A percentile compares a stretch with the other conserved stretches of the same genome.
Conservation (phyloP, 2,888 invertebrate genomes). For the Drosophila picticornis region DNA sequence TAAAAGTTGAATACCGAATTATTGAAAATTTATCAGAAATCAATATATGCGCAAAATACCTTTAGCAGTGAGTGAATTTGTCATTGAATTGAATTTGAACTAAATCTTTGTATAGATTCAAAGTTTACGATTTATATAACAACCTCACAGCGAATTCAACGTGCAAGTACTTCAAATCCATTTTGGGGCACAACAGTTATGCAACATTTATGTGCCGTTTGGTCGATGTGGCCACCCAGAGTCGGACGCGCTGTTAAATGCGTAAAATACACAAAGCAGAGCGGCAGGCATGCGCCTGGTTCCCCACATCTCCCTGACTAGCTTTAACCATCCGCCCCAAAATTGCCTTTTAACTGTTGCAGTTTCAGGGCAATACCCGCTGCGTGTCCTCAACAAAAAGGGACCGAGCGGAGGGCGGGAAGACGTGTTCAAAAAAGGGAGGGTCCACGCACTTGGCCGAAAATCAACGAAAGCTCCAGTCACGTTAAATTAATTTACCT, state of each 20-base stretch:
- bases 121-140: slow-evolving; percentile 24
- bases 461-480: slow-evolving; percentile 78
- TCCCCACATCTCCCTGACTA: background rate
- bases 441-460: slow-evolving; percentile 63
- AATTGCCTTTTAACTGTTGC: slow-evolving; percentile 30
- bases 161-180: slow-evolving; percentile 30
- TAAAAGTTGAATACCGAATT: background rate
- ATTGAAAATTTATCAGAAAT: background rate
- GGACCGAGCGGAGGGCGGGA: slow-evolving; percentile 3
- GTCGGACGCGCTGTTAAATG: slow-evolving; percentile 60
- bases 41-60: background rate
- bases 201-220: slow-evolving; percentile 62
- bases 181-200: slow-evolving; percentile 38
- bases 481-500: slow-evolving; percentile 81
- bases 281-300: background rate
- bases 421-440: background rate
- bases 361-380: slow-evolving; percentile 74
- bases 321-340: slow-evolving; percentile 1
- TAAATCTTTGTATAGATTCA: background rate
- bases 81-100: background rate
- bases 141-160: slow-evolving; percentile 26
- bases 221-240: slow-evolving; percentile 9
- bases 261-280: slow-evolving; percentile 72
- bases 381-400: slow-evolving; percentile 65
- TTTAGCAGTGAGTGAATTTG: too few relatives aligned